Base-by-base conservation (phyloP, 2,888 invertebrate genomes). In the Spisula subtruncata region DNA sequence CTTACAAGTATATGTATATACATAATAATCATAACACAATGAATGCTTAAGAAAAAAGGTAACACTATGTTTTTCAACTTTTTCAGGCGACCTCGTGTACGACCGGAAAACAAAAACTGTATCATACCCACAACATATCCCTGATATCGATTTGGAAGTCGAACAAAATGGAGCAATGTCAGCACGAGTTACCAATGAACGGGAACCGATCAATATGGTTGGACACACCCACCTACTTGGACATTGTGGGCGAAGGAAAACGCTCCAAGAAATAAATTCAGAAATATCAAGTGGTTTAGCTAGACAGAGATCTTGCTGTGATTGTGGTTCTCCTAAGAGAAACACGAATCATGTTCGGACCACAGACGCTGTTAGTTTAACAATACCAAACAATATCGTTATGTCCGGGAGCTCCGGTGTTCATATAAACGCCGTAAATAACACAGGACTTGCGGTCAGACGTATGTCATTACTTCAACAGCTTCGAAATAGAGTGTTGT, bases 81-180 rank as follows among this genome's bases (percentile, higher is more conserved):
- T 32, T 46, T 51, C 84, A 92, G 92, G 92, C 14, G 93, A 93
- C 32, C 56, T 90, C 14, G 81, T 90, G 18, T 94, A 94, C 84
- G 91, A 94, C 88, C 93, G 92, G 87, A 92, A 90, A 32, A 93
- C 86, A 8, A 88, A 90, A 81, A 87, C 46, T 18, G 79, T 93
- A 0, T 79, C 90, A 5, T 88, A 88, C 46, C 83, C 89, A 6
- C 83, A 83, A 16, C 81, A 66, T 14, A 32, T 66, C 18, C 29
- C 41, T 14, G 35, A 80, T 16, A 41, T 25, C 10, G 86, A 86
- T 20, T 20, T 25, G n/a, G 41, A 35, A 35, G 32, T 46, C 10
- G 32, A 56, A 75, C 29, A 20, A 56, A 81, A 87, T 51, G 86
- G 46, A n/a, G 20, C 79, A 46, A 25, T 41, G 29, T 25, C 32